Evolutionary conservation across 2,888 invertebrate genomes (phyloP), one percentile per base, ranked within the genome.

Genomic region (Nephrotoma appendiculata): DNA sequence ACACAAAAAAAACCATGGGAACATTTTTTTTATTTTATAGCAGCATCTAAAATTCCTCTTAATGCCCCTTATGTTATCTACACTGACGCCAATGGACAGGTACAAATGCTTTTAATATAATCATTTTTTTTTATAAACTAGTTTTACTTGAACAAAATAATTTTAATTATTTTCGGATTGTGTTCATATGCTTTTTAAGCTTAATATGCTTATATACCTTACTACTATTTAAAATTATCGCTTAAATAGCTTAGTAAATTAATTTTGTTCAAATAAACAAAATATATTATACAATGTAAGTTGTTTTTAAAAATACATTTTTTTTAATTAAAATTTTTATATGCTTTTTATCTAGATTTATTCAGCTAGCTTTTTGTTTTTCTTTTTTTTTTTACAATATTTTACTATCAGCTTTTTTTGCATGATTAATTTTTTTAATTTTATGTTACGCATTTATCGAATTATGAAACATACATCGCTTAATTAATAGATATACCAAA

Each of bases 81-180:
- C 95, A 97, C 97, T 94, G 97, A 97, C 94, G 96, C 96, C 93
- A 96, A 96, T 94, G 97, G 96, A 95, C 97, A 97, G 97, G 97
- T 97, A 96, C 86, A 52, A 52, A 85, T 84, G 84, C 84, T 84
- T 84, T 42, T 42, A 84, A 42, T 42, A 84, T 71, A 71, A 71
- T 71, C 71, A 71, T 71, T 71, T 71, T 71, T 52, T 52, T 52
- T 52, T 52, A 6, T 71, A 42, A 42, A 84, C 15, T 84, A 42
- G 84, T 84, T 41, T 84, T 84, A 84, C 7, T 84, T 84, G 84
- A 84, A 84, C 84, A 84, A 84, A 84, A 43, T 84, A 71, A 4
- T 71, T 71, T 71, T 71, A 7, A 31, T 71, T 71, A 71, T 31
- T 31, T 57, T 71, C 71, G 71, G 71, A 71, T 71, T 71, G 31